Base-by-base conservation (phyloP, 35 echinoderm and acorn worm species). In the Ophiothrix spiculata region DNA sequence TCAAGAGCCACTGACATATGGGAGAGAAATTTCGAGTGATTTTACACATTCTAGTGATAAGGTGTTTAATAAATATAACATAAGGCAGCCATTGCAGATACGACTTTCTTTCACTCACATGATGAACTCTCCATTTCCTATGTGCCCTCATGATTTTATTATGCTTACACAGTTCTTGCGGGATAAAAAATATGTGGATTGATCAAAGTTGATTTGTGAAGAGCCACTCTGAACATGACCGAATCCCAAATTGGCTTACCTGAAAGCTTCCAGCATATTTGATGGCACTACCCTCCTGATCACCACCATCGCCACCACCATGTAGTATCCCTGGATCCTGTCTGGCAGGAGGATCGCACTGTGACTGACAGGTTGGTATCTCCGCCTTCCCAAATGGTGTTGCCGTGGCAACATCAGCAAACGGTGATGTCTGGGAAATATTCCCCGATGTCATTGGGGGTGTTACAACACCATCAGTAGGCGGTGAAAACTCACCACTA, bases 331-430 rank as follows among this genome's bases (percentile, higher is more conserved):
- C 60, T 69, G 8, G 45, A 11, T 54, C 60, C 8, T 69, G 16
- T 69, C 1, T 28, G 29, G 17, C 54, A 23, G 63, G 1, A 15
- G 63, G 45, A 25, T 37, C 81, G 37, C 82, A 91, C 77, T 86
- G 85, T 33, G 90, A 87, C 46, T 87, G 85, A 11, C 85, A 40
- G 56, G 37, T 74, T 38, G 90, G 90, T 79, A 87, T 87, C 54
- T 92, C 84, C 4, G 90, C 90, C 41, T 40, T 78, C n/a, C 77
- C 84, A 4, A 64, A 79, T 23, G 90, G 90, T 32, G 84, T 92
- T n/a, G 77, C 90, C 41, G 90, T 92, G 37, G 90, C 90, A 39
- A 76, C 90, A 29, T 77, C 90, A 39, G 79, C 74, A 77, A 87
- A 85, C 0, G 90, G 90, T 16, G 90, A 92, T 39, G 25, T 82